These are phyloP conservation scores for Chrysocyon brachyurus DNA, from an alignment of 2,797 vertebrate genomes.

Conservation along the genomic window DNA sequence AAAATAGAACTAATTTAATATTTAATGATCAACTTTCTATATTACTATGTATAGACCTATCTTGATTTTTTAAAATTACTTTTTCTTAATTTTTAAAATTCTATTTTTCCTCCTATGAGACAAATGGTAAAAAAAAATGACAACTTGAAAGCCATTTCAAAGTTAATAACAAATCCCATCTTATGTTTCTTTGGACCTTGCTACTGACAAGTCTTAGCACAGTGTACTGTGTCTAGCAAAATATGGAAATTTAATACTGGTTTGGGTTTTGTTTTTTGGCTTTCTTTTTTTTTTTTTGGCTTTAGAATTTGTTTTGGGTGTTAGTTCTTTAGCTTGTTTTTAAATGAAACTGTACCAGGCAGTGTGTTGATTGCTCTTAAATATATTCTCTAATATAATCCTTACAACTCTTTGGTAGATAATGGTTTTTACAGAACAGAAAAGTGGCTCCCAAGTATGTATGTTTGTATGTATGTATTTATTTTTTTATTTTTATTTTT, in stretches of 20 bases:
- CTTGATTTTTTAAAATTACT: not conserved
- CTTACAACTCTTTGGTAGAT: not conserved
- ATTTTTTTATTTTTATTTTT: no score
- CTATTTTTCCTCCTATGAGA: not conserved
- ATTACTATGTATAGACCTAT: not conserved
- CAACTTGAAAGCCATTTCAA: conserved; percentile 59
- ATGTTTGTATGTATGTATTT: no score
- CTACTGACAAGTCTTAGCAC: not conserved
- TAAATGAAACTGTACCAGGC: conserved; percentile 37
- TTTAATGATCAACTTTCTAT: conserved; percentile 19
- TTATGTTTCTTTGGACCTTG: conserved; percentile 52
- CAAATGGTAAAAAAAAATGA: conserved; percentile 34
- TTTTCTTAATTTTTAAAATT: conserved; percentile 13
- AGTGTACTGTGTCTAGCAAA: not conserved
- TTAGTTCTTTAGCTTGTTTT: conserved; percentile 49
- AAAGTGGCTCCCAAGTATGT: not conserved
- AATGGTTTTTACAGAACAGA: not conserved
- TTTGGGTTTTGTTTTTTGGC: not conserved
- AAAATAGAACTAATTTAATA: conserved; percentile 44
- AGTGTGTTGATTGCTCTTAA: conserved; percentile 62
- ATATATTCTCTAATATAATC: conserved; percentile 30
- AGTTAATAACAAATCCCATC: conserved; percentile 19
- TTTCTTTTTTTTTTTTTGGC: conserved; percentile 28
- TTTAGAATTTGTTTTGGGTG: conserved; percentile 39
- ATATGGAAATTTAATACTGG: not conserved